Conservation (phyloP, 1,140 invertebrate species). For the Lordiphosa mommai region DNA sequence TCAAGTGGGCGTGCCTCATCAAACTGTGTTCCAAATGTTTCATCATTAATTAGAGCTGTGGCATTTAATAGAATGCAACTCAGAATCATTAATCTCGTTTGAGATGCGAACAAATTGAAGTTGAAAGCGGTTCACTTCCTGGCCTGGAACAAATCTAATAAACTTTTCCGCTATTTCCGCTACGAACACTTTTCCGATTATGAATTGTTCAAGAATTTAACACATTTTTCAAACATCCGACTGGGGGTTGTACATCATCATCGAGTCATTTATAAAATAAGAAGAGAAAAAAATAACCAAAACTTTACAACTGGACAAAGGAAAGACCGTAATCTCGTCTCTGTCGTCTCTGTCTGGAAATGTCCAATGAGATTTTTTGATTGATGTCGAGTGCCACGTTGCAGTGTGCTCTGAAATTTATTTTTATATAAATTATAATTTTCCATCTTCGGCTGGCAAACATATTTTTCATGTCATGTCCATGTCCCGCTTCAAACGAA, state of each 20-base stretch:
- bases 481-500: slow-evolving; percentile 16
- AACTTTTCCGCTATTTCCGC: slow-evolving; percentile 45
- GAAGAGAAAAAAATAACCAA: no score
- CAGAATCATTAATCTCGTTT: slow-evolving; percentile 54
- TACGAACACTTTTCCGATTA: slow-evolving; percentile 21
- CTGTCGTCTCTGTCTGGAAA: slow-evolving; percentile 8
- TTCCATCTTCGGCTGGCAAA: slow-evolving; percentile 51
- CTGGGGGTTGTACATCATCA: slow-evolving; percentile 3
- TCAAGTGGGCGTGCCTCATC: slow-evolving; percentile 28
- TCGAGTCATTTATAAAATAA: slow-evolving; percentile 44
- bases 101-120: slow-evolving; percentile 56
- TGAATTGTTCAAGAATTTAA: slow-evolving; percentile 43
- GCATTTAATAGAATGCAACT: slow-evolving; percentile 32
- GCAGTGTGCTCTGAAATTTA: slow-evolving; percentile 66
- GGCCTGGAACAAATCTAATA: slow-evolving; percentile 51
- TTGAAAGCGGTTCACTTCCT: slow-evolving; percentile 10
- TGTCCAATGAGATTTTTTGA: slow-evolving; percentile 61
- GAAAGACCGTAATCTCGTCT: slow-evolving; percentile 1
- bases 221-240: slow-evolving; percentile 49
- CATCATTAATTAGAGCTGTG: slow-evolving; percentile 56
- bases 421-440: slow-evolving; percentile 75
- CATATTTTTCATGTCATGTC: slow-evolving; percentile 71
- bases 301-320: slow-evolving; percentile 27
- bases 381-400: slow-evolving; percentile 65
- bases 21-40: slow-evolving; percentile 13